Percentiles rank a stretch among this genome's conserved stretches.
These are phyloP conservation scores for Prochilodus magdalenae DNA, from an alignment of 2,113 vertebrate species.

Conservation along the genomic window DNA sequence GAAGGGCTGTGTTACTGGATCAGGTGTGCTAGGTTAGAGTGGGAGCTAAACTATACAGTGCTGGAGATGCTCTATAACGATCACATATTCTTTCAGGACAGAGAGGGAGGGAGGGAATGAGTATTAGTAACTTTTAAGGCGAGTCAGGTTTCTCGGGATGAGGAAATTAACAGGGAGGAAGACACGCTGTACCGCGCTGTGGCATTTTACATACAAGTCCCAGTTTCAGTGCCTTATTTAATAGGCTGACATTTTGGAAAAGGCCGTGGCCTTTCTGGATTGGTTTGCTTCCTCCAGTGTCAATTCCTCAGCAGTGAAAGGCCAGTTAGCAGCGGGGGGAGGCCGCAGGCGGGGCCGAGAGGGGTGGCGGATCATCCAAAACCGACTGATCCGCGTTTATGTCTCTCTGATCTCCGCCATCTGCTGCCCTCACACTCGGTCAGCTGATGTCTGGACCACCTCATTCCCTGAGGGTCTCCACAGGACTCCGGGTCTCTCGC, in stretches of 20 bases:
- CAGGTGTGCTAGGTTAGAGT: no score
- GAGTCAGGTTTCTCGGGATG: not conserved
- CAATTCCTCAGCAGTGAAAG: conserved; percentile 60
- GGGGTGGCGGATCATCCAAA: conserved; percentile 19
- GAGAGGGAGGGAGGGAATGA: not conserved
- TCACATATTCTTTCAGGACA: not conserved
- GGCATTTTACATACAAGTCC: conserved; percentile 73
- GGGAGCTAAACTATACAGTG: no score
- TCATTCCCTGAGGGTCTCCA: not conserved
- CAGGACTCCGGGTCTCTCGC: not conserved
- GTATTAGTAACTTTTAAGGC: not conserved
- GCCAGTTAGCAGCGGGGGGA: conserved; percentile 31
- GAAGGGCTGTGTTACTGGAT: no score
- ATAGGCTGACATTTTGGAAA: conserved; percentile 77
- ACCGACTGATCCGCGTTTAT: conserved; percentile 62
- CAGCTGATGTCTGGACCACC: conserved; percentile 37
- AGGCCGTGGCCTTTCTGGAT: conserved; percentile 78
- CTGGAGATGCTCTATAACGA: no score
- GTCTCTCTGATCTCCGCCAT: conserved; percentile 62
- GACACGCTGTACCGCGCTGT: conserved; percentile 62
- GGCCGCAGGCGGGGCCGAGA: conserved; percentile 4
- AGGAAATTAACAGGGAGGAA: conserved; percentile 34
- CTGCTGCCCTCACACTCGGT: conserved; percentile 59
- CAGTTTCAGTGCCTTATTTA: conserved; percentile 72
- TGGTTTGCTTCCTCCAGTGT: conserved; percentile 67